A percentile compares a stretch with the other conserved stretches of the same genome.
These are phyloP conservation scores for Meda fulgida DNA, from an alignment of 2,797 vertebrate genomes.

Conservation along the genomic window DNA sequence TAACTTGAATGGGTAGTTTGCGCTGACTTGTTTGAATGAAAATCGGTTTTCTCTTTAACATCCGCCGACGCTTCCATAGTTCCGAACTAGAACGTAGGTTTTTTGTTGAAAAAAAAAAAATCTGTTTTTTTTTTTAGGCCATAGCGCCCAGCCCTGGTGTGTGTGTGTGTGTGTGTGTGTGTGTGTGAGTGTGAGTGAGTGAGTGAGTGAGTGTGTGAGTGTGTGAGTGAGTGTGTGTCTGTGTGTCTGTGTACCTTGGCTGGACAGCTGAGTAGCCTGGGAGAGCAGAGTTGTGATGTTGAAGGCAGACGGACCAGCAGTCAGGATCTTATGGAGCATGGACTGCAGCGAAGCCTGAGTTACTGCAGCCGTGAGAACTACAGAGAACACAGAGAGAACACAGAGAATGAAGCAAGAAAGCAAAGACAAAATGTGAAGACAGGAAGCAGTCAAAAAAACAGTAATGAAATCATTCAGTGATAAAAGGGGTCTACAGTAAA, in stretches of 20 bases:
- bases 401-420: not conserved
- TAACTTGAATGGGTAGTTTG: too few species aligned
- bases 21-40: too few species aligned
- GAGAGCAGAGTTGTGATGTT: constrained; percentile 98
- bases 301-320: constrained; percentile 97
- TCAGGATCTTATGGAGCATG: constrained; percentile 99
- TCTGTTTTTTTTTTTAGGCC: too few species aligned
- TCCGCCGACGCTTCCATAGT: too few species aligned
- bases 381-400: constrained; percentile 14
- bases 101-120: too few species aligned
- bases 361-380: constrained; percentile 98
- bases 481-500: not conserved
- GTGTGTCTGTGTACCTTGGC: constrained; percentile 83
- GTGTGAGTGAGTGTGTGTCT: not conserved
- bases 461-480: not conserved
- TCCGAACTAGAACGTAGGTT: too few species aligned
- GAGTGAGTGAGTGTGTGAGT: too few species aligned
- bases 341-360: constrained; percentile 99
- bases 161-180: too few species aligned
- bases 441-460: not conserved
- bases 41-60: too few species aligned
- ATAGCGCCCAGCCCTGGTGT: too few species aligned
- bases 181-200: too few species aligned
- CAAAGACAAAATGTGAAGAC: not conserved
- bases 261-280: constrained; percentile 96